Evolutionary conservation across 2,113 vertebrate genomes (phyloP).

Genomic region (Cryptomyrus ogoouensis): DNA sequence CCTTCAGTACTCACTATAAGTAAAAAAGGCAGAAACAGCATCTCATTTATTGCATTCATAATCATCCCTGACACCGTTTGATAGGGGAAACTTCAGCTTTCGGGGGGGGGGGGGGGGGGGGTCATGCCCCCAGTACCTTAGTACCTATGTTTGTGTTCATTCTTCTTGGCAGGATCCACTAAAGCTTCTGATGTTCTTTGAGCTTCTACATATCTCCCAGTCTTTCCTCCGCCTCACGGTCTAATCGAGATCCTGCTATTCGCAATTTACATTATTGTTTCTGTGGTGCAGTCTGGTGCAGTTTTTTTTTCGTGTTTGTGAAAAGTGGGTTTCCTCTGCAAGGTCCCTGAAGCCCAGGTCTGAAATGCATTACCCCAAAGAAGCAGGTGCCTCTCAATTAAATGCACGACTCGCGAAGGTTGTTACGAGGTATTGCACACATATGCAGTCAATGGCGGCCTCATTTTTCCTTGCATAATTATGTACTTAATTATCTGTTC

Average conservation of each 20-base stretch:
- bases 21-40: not conserved
- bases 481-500: not conserved
- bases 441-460: not conserved
- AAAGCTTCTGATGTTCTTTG: not conserved
- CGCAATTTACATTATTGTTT: not conserved
- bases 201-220: not conserved
- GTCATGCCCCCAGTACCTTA: not conserved
- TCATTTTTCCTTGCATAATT: not conserved
- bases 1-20: not conserved
- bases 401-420: not conserved
- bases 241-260: not conserved
- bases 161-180: not conserved
- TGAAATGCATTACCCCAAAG: not conserved
- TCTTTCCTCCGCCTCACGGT: not conserved
- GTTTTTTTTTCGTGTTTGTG: not conserved
- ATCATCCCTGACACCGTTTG: not conserved
- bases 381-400: not conserved
- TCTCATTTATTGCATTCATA: not conserved
- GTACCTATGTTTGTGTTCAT: not conserved
- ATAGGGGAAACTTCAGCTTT: not conserved
- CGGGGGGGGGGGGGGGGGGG: no score
- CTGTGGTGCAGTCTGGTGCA: not conserved
- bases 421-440: not conserved
- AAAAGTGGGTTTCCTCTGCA: not conserved
- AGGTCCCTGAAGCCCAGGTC: not conserved